Base-by-base conservation (phyloP, 2,113 vertebrate species). In the Apodemus sylvaticus region DNA sequence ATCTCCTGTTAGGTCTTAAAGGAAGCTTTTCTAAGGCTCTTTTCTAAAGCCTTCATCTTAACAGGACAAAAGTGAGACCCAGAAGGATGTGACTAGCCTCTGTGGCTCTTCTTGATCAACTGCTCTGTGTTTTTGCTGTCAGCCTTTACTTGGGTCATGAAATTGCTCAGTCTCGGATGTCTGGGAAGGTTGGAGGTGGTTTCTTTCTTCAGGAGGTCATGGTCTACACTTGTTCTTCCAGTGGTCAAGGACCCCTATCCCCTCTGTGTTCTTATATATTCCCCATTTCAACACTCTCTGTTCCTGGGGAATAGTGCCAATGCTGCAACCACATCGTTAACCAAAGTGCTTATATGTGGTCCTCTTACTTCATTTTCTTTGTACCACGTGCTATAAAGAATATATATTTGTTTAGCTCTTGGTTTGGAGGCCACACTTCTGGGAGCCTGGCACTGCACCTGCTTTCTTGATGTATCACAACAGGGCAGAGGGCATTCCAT, bases 261-360 rank as follows among this genome's bases (percentile, higher is more conserved):
- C 22, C 5, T 83, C 19, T 2, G 4, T 74, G 20, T 79, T n/a
- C 39, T 76, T 74, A 22, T 0, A 11, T 31, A 7, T 3, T 51
- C 7, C 22, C 4, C 2, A 9, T 45, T 31, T 34, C 8, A 1
- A 19, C 19, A 19, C 6, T 58, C 10, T 10, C 26, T 42, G 7
- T 24, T 19, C 16, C 31, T 31, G 58, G 39, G 16, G 2, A 2
- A 19, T 13, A 42, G n/a, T 16, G n/a, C 31, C 36, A 9, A 17
- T 60, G 22, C 8, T 83, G 22, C 14, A 60, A 55, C 22, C 55
- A 83, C 81, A 0, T 34, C 29, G 51, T 48, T 64, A 51, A 36
- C 20, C 2, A 8, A 26, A 17, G 36, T 7, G 0, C 31, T 12
- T 0, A 1, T 4, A 4, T 1, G 5, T 42, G 12, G 60, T 81